Conservation (phyloP, 2,888 invertebrate species). For the Barypeithes pellucidus region DNA sequence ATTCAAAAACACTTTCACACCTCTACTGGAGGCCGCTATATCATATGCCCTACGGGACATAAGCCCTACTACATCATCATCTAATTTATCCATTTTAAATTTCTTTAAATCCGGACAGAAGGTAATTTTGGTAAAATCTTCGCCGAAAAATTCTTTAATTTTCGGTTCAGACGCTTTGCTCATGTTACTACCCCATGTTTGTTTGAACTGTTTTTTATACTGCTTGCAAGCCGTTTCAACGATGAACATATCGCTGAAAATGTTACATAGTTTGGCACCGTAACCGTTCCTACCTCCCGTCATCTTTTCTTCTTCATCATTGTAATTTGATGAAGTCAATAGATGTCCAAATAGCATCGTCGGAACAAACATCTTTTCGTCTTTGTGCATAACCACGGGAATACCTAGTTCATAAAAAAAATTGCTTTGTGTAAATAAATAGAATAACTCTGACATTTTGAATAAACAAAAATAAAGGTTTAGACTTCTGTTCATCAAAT, state of each 20-base stretch:
- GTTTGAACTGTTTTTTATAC: slow-evolving; percentile 91
- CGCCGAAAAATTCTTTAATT: slow-evolving; percentile 81
- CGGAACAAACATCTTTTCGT: slow-evolving; percentile 99
- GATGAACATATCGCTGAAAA: slow-evolving; percentile 96
- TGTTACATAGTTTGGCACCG: slow-evolving; percentile 99
- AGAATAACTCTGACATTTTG: no score
- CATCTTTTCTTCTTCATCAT: slow-evolving; percentile 97
- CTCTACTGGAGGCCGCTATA: slow-evolving; percentile 89
- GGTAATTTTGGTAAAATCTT: slow-evolving; percentile 93
- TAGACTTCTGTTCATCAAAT: no score
- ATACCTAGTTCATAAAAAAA: slow-evolving; percentile 85
- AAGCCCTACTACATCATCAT: slow-evolving; percentile 92
- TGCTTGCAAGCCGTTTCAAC: slow-evolving; percentile 95
- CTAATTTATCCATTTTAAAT: slow-evolving; percentile 95
- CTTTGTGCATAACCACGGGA: slow-evolving; percentile 96
- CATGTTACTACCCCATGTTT: slow-evolving; percentile 98
- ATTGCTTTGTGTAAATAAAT: no score
- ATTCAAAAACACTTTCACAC: slow-evolving; percentile 87
- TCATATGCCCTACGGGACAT: slow-evolving; percentile 97
- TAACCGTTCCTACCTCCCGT: slow-evolving; percentile 98
- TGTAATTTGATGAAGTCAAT: slow-evolving; percentile 98
- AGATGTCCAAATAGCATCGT: slow-evolving; percentile 99
- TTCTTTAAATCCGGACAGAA: slow-evolving; percentile 95
- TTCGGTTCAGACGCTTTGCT: slow-evolving; percentile 90
- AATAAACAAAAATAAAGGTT: no score